Base-by-base conservation (phyloP, 2,888 invertebrate species). In the Chrysolina oricalcia region DNA sequence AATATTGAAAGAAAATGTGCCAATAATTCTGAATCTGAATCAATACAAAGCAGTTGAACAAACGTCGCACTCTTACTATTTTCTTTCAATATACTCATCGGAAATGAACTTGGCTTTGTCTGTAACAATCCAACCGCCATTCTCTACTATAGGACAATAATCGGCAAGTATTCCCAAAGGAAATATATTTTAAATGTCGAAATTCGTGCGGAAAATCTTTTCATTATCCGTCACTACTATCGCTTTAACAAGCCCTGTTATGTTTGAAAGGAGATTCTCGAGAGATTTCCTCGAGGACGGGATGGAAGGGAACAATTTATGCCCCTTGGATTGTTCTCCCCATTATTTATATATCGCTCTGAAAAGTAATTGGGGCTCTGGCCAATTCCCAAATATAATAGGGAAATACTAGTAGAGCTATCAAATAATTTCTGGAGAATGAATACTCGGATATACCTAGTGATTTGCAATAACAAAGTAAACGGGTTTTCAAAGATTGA, bases 151-250 rank as follows among this genome's bases (percentile, higher is more conserved):
- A 46, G 64, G 72, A 75, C 75, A 75, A 75, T 72, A 56, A 68
- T 46, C 69, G 64, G 56, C 56, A 68, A 78, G 80, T 70, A 77
- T 79, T 85, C 87, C 86, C 87, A 50, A 65, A 86, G 86, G 87
- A 87, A 85, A 85, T 85, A 82, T 79, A 81, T 81, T 80, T 86
- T 85, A 87, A 87, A 86, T 85, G 86, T 83, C 82, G 80, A 85
- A 86, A 86, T 86, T 86, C 87, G 86, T 85, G 86, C 85, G 85
- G 86, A 87, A 87, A 87, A 87, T 87, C 87, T 87, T 84, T 87
- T 85, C 84, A 87, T 86, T 87, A 84, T 79, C 80, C 82, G 82
- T 80, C 84, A 78, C 79, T 81, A 76, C 76, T 79, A 68, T 56
- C 72, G 81, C 72, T 83, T 82, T 85, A 84, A 85, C 84, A 76